Percentiles rank a stretch among this genome's conserved stretches.
phyloP scores from a whole-genome alignment of 1,140 invertebrate genomes.

The Temnothorax curvispinosus region DNA sequence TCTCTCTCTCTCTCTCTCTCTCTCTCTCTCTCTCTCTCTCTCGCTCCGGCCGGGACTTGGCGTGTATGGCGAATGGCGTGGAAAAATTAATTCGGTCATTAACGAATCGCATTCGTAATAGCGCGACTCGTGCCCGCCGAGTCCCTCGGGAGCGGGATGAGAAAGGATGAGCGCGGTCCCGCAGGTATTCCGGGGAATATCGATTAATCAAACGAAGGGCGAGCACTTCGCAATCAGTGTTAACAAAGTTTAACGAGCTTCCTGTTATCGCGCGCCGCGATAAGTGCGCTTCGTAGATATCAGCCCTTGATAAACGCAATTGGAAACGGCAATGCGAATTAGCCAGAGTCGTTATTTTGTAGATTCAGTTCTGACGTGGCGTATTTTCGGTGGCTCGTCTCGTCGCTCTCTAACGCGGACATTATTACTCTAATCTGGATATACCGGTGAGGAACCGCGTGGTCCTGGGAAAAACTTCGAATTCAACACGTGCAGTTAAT shows the following conservation, averaged over 20 bases:
- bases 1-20: too few species aligned
- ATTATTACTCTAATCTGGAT: constrained; percentile 15
- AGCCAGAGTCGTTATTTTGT: constrained; percentile 17
- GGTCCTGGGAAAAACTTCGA: neutral
- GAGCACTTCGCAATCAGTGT: constrained; percentile 64
- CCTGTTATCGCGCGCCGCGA: constrained; percentile 22
- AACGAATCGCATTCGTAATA: constrained; percentile 76
- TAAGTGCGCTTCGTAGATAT: constrained; percentile 40
- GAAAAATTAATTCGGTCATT: constrained; percentile 82
- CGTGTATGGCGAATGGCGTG: constrained; percentile 66
- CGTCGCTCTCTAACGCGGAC: neutral
- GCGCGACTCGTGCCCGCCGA: constrained; percentile 61
- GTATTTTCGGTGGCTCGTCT: neutral
- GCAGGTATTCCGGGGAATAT: constrained; percentile 69
- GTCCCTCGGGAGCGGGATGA: constrained; percentile 66
- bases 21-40: neutral
- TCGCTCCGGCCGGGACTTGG: constrained; percentile 51
- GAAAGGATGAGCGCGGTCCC: constrained; percentile 68
- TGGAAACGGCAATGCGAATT: constrained; percentile 2
- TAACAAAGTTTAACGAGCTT: constrained; percentile 62
- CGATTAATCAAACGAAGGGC: constrained; percentile 71
- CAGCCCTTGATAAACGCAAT: constrained; percentile 28
- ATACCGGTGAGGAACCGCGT: neutral
- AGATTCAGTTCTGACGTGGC: neutral
- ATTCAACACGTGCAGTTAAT: constrained; percentile 42